Evolutionary conservation across 2,113 vertebrate genomes (phyloP), one percentile per base, ranked within the genome.

Genomic region (Albula glossodonta): DNA sequence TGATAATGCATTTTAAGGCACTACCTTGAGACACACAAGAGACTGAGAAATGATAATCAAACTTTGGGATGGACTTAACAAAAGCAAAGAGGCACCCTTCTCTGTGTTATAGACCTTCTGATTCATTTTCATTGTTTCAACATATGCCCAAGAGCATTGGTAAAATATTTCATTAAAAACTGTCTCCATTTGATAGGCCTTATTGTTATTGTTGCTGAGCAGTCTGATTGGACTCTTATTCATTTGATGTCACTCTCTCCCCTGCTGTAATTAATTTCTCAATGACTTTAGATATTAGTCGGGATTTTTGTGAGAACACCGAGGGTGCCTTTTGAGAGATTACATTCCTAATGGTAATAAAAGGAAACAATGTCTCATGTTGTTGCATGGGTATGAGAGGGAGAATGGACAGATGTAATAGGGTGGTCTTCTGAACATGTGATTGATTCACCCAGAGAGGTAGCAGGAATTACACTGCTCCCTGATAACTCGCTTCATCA

Each of bases 401-500:
- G 78, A 66, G 56, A 51, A 56, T 66, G 51, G 70, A 25, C 48
- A 74, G n/a, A 48, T 9, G 48, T 51, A 57, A 51, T 22, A 79
- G 82, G 78, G 79, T 5, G 19, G 60, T 3, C 81, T 78, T 81
- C 80, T 84, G 77, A 74, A 66, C n/a, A n/a, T 48, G 78, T 87
- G 83, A 87, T 87, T 84, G 86, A 87, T 87, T 84, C 82, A 70
- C 70, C 83, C 83, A 15, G 78, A 84, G 83, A 84, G 60, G 48
- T 79, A 66, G 78, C 60, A 66, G 66, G 82, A 84, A 84, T 80
- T 84, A 78, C 82, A 49, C 82, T 60, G 83, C 80, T 84, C 78
- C 49, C 48, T 53, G 83, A 81, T 87, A 87, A 80, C 86, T 80
- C 48, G 86, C 53, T 74, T 84, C 86, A 87, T 87, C 86, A 87